Percentiles rank a stretch among this genome's conserved stretches.
These are phyloP conservation scores for Caenorhabditis plicata DNA, from an alignment of 2,888 invertebrate genomes.

Conservation along the genomic window DNA sequence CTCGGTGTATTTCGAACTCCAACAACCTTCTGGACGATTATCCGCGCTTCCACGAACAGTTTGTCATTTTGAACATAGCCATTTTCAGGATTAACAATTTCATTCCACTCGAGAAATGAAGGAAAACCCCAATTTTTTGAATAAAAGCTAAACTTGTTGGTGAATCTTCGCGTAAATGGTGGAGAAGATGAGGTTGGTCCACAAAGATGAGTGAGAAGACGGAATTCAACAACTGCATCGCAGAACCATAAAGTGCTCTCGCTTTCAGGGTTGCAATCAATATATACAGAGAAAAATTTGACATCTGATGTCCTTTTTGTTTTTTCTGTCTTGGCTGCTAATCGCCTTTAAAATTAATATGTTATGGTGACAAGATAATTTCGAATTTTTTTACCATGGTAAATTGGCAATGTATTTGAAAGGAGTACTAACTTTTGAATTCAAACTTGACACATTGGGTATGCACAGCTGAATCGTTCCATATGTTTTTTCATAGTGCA, in stretches of 20 bases:
- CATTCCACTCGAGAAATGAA: conserved; percentile 61
- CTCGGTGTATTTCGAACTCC: conserved; percentile 51
- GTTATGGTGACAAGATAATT: no score
- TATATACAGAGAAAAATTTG: conserved; percentile 62
- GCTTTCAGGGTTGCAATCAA: conserved; percentile 64
- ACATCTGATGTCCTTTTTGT: conserved; percentile 57
- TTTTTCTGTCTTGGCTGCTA: conserved; percentile 63
- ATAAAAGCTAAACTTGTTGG: conserved; percentile 63
- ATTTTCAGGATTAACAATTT: conserved; percentile 23
- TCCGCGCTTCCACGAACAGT: conserved; percentile 57
- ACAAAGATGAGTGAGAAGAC: conserved; percentile 42
- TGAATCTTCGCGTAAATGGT: conserved; percentile 55
- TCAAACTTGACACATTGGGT: conserved; percentile 38
- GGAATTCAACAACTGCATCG: conserved; percentile 55
- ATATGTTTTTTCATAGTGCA: conserved; percentile 33
- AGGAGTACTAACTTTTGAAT: conserved; percentile 46
- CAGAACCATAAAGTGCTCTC: conserved; percentile 63
- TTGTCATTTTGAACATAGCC: conserved; percentile 55
- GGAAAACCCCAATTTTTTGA: conserved; percentile 65
- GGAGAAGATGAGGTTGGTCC: conserved; percentile 9
- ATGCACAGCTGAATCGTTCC: conserved; percentile 52
- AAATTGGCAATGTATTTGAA: conserved; percentile 54
- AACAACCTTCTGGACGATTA: conserved; percentile 55
- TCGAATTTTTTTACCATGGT: conserved; percentile 47
- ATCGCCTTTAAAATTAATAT: conserved; percentile 47